These are phyloP conservation scores for Agriopis aurantiaria DNA, from an alignment of 2,888 invertebrate species.

Conservation along the genomic window DNA sequence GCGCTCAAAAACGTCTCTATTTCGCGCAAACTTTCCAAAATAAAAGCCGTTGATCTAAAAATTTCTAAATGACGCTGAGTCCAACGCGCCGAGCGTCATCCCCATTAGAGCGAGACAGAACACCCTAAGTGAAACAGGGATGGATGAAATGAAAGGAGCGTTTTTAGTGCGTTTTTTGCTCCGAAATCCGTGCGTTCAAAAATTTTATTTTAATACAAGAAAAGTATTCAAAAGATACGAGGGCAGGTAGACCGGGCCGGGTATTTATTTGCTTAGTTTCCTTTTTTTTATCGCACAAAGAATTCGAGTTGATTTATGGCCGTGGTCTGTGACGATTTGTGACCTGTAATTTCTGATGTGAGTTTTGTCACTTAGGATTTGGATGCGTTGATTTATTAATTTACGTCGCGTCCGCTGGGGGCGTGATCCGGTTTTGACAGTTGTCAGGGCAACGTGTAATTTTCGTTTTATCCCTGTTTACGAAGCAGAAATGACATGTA, in stretches of 20 bases:
- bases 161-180: constrained; percentile 84
- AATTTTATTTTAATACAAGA: constrained; percentile 85
- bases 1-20: constrained; percentile 44
- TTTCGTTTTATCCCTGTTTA: constrained; percentile 50
- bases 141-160: constrained; percentile 65
- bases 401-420: constrained; percentile 61
- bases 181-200: constrained; percentile 80
- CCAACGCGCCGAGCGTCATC: constrained; percentile 64
- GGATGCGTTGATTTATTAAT: constrained; percentile 81
- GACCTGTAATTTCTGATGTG: constrained; percentile 83
- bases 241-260: constrained; percentile 78
- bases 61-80: constrained; percentile 69
- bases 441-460: constrained; percentile 71
- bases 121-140: constrained; percentile 56
- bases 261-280: constrained; percentile 85
- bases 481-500: constrained; percentile 49
- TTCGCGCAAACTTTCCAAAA: constrained; percentile 53
- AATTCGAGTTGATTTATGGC: constrained; percentile 82
- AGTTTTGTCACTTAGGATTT: constrained; percentile 81
- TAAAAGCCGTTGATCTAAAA: constrained; percentile 60
- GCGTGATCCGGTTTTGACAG: constrained; percentile 77
- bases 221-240: constrained; percentile 83
- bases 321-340: constrained; percentile 83
- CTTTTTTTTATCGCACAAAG: constrained; percentile 79
- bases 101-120: constrained; percentile 65